Percentiles rank a stretch among this genome's conserved stretches.
Evolutionary conservation across 1,140 invertebrate species (phyloP).

Genomic region (Diplogasteroides magnus): DNA sequence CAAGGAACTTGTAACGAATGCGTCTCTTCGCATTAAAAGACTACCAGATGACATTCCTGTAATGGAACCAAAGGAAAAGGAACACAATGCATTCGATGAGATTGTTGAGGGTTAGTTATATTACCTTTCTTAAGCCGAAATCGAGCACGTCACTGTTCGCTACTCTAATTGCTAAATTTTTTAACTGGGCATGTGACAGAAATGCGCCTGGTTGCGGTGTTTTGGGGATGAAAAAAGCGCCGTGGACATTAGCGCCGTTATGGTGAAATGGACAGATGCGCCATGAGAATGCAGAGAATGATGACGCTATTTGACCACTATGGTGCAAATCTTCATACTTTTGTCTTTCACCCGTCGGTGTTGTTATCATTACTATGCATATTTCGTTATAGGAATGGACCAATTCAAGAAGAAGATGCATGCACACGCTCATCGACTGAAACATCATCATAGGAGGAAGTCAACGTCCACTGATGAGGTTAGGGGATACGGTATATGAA

Average conservation of each 20-base stretch:
- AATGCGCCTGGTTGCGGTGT: constrained; percentile 17
- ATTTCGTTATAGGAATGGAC: neutral
- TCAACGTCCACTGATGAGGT: neutral
- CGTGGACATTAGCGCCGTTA: too few relatives aligned
- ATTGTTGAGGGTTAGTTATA: constrained; percentile 13
- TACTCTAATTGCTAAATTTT: neutral
- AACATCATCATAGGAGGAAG: neutral
- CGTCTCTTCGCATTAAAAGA: constrained; percentile 29
- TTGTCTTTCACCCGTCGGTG: too few relatives aligned
- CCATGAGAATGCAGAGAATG: too few relatives aligned
- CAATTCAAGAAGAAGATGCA: neutral
- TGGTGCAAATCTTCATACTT: constrained; percentile 8
- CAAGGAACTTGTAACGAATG: constrained; percentile 31
- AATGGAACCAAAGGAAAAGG: constrained; percentile 21
- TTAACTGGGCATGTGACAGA: constrained; percentile 19
- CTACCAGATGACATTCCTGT: constrained; percentile 37
- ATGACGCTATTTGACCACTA: constrained; percentile 8
- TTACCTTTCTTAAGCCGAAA: neutral
- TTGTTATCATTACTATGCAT: too few relatives aligned
- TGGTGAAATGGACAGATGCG: too few relatives aligned
- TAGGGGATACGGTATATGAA: neutral
- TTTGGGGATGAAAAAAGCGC: constrained; percentile 7
- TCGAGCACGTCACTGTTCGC: neutral
- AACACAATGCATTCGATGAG: constrained; percentile 14
- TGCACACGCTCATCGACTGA: neutral